phyloP scores from a whole-genome alignment of 2,888 invertebrate genomes.

The Dryomyza anilis region DNA sequence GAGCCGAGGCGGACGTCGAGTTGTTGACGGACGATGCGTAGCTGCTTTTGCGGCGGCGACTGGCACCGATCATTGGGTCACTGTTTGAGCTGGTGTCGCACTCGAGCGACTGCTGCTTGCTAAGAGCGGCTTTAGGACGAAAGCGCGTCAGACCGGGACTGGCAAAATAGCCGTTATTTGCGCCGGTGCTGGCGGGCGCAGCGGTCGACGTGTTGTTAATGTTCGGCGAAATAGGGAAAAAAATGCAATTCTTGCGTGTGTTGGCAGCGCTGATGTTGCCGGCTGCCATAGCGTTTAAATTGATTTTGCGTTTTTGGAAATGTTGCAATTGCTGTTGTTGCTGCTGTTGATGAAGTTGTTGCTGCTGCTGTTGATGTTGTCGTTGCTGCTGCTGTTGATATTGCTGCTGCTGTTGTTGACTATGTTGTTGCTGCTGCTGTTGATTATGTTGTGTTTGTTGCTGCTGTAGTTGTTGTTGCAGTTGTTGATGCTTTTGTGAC shows the following conservation, averaged over 20 bases:
- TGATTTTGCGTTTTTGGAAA: constrained; percentile 56
- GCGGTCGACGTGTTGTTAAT: constrained; percentile 38
- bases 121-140: constrained; percentile 63
- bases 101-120: constrained; percentile 56
- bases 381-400: constrained; percentile 59
- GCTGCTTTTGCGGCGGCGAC: constrained; percentile 45
- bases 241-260: constrained; percentile 78
- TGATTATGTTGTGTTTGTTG: too few species aligned
- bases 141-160: constrained; percentile 80
- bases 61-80: constrained; percentile 59
- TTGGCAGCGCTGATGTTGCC: constrained; percentile 68
- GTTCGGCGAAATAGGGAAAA: constrained; percentile 81
- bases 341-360: too few species aligned
- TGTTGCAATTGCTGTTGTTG: constrained; percentile 55
- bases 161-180: constrained; percentile 65
- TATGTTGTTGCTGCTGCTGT: too few species aligned
- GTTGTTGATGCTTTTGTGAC: constrained; percentile 60
- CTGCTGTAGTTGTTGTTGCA: constrained; percentile 42
- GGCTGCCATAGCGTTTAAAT: constrained; percentile 50
- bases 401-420: too few species aligned
- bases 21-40: constrained; percentile 40
- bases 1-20: constrained; percentile 65
- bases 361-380: too few species aligned
- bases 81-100: constrained; percentile 41
- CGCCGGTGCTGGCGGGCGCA: constrained; percentile 20